Percentiles rank a stretch among this genome's conserved stretches.
Evolutionary conservation across 2,797 vertebrate species (phyloP).

Genomic region (Phrynocephalus guinanensis): DNA sequence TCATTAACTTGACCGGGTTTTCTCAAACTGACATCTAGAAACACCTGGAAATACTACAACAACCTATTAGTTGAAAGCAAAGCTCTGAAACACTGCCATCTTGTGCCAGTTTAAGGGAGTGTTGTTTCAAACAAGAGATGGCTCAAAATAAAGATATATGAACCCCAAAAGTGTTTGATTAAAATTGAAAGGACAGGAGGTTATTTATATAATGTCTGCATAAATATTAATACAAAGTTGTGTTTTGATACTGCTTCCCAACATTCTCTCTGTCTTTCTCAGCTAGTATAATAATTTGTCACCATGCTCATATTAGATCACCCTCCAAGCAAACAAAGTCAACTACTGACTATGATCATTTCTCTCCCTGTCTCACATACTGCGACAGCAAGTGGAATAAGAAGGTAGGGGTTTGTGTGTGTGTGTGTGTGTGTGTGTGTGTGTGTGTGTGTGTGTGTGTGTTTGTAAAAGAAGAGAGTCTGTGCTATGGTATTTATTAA

Average conservation of each 20-base stretch:
- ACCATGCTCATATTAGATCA: neutral
- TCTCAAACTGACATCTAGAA: neutral
- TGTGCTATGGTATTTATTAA: neutral
- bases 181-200: neutral
- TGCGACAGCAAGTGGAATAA: neutral
- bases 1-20: neutral
- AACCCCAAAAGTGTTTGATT: neutral
- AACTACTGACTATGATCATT: neutral
- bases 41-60: neutral
- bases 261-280: neutral
- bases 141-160: neutral
- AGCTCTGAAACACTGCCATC: neutral
- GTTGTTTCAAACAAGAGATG: neutral
- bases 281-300: neutral
- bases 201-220: neutral
- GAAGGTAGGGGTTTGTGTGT: neutral
- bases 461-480: too few relatives aligned
- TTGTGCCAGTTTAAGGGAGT: neutral
- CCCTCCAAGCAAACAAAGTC: too few relatives aligned
- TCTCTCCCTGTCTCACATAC: neutral
- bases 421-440: too few relatives aligned
- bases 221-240: neutral
- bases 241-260: constrained; percentile 10
- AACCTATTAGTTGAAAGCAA: accelerated
- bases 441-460: too few relatives aligned